Evolutionary conservation across 2,797 vertebrate genomes (phyloP).

Genomic region (Moxostoma hubbsi): DNA sequence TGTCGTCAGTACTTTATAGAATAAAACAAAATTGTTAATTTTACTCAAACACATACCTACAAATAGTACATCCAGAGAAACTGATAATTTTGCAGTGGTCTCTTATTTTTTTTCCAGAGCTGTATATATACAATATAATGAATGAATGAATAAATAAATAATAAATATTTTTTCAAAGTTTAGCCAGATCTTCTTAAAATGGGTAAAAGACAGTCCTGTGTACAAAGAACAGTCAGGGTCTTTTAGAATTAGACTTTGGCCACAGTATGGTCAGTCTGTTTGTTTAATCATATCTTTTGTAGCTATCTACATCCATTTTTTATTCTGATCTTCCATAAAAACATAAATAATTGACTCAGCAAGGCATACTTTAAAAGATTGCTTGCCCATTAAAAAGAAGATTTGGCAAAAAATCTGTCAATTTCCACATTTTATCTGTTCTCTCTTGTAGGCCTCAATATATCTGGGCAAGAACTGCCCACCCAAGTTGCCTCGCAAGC

Average conservation of each 20-base stretch:
- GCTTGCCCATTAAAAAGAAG: slow-evolving; percentile 67
- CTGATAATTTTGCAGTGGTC: too few species aligned
- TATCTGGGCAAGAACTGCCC: slow-evolving; percentile 70
- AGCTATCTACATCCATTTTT: slow-evolving; percentile 58
- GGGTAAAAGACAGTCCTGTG: neutral
- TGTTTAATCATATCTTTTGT: slow-evolving; percentile 56
- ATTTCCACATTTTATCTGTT: slow-evolving; percentile 65
- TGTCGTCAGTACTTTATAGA: too few species aligned
- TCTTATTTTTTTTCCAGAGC: too few species aligned
- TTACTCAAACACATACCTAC: too few species aligned
- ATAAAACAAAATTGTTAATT: too few species aligned
- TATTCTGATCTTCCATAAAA: slow-evolving; percentile 66
- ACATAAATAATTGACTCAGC: slow-evolving; percentile 62
- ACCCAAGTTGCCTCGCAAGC: slow-evolving; percentile 72
- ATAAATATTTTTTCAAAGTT: neutral
- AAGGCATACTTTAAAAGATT: slow-evolving; percentile 59
- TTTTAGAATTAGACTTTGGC: neutral
- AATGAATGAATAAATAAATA: too few species aligned
- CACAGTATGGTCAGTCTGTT: slow-evolving; percentile 45
- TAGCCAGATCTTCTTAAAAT: neutral
- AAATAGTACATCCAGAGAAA: too few species aligned
- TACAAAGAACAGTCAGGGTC: neutral
- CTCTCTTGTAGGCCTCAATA: slow-evolving; percentile 60
- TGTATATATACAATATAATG: too few species aligned
- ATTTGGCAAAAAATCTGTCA: slow-evolving; percentile 76